A percentile compares a stretch with the other conserved stretches of the same genome.
These are phyloP conservation scores for Matsumurasca onukii DNA, from an alignment of 1,140 invertebrate species.

Conservation along the genomic window DNA sequence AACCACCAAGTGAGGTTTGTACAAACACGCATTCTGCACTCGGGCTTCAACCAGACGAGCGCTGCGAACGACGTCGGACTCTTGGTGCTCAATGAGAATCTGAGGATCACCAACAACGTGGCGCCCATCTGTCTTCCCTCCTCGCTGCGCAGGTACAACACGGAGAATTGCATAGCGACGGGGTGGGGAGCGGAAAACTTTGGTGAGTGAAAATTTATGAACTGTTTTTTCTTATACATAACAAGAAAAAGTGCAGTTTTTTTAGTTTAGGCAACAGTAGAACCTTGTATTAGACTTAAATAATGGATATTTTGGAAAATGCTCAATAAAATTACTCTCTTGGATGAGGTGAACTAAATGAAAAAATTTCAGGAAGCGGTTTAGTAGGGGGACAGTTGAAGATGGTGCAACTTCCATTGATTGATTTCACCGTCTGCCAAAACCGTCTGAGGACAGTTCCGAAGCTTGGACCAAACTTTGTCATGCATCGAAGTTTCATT, in stretches of 20 bases:
- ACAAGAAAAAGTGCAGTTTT: no score
- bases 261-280: no score
- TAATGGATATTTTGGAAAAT: no score
- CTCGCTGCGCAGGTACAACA: neutral
- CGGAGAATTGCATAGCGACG: neutral
- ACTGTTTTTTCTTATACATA: no score
- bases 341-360: no score
- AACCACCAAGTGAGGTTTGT: neutral
- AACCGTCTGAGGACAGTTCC: neutral
- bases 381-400: no score
- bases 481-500: neutral
- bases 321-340: no score
- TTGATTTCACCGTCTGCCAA: neutral
- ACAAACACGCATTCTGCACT: neutral
- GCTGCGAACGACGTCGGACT: neutral
- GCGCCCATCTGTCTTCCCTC: neutral
- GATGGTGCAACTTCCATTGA: neutral
- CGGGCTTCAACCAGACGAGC: neutral
- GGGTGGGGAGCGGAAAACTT: neutral
- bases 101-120: neutral
- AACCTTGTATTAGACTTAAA: no score
- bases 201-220: no score
- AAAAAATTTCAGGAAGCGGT: no score
- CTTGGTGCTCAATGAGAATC: neutral
- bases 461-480: neutral